Evolutionary conservation across 2,113 vertebrate species (phyloP).

Genomic region (Lanius ludovicianus): DNA sequence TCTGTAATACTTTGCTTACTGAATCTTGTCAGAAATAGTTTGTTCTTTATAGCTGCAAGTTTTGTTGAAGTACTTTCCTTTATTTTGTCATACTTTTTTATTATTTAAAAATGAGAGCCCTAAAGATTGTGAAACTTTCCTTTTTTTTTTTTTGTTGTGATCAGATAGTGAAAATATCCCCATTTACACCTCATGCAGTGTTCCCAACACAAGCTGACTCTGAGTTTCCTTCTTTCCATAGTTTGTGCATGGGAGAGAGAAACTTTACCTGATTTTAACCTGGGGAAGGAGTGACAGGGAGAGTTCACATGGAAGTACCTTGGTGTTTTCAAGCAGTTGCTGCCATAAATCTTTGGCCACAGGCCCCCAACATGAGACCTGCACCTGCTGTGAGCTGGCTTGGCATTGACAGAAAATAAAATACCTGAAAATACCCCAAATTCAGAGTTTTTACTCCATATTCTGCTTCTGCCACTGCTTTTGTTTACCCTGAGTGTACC

Average conservation of each 20-base stretch:
- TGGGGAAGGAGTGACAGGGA: not conserved
- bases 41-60: not conserved
- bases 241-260: not conserved
- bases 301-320: not conserved
- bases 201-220: not conserved
- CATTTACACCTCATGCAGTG: not conserved
- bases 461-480: not conserved
- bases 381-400: not conserved
- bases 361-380: not conserved
- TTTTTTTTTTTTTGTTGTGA: not conserved
- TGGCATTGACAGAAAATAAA: not conserved
- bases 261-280: not conserved
- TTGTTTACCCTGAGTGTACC: not conserved
- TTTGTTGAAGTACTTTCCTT: not conserved
- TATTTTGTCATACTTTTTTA: conserved; percentile 20
- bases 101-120: conserved; percentile 27
- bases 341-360: not conserved
- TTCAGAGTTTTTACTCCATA: not conserved
- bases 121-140: not conserved
- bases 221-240: not conserved
- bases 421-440: not conserved
- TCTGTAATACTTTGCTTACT: not conserved
- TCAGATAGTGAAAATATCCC: not conserved
- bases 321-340: not conserved
- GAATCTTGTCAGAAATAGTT: conserved; percentile 20